phyloP scores from a whole-genome alignment of 2,113 vertebrate species.

The Limanda limanda region DNA sequence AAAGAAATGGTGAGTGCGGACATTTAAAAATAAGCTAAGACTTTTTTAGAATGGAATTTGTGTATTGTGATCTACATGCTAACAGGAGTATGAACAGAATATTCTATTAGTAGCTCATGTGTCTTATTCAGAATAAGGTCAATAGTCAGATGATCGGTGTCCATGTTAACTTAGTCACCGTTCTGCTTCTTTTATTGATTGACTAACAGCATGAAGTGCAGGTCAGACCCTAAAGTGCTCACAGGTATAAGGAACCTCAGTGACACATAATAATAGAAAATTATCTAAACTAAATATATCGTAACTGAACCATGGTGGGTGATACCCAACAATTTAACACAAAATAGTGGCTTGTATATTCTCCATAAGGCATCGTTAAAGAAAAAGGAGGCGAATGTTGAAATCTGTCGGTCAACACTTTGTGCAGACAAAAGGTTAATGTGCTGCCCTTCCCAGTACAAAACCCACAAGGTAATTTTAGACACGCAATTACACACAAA shows the following conservation, averaged over 20 bases:
- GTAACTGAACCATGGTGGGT: not conserved
- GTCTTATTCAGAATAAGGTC: too few species aligned
- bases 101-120: too few species aligned
- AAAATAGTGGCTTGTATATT: not conserved
- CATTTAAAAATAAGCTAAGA: not conserved
- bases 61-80: not conserved
- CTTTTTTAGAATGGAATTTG: not conserved
- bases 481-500: not conserved
- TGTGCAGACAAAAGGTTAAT: not conserved
- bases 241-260: not conserved
- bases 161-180: not conserved
- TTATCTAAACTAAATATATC: not conserved
- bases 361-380: not conserved
- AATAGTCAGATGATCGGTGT: too few species aligned
- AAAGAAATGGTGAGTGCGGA: not conserved
- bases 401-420: not conserved
- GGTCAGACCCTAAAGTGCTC: not conserved
- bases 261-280: not conserved
- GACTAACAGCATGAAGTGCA: not conserved
- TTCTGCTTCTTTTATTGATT: slow-evolving; percentile 13
- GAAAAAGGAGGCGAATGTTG: not conserved
- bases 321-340: not conserved
- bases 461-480: slow-evolving; percentile 12
- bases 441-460: slow-evolving; percentile 4
- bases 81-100: too few species aligned